Base-by-base conservation (phyloP, 2,797 vertebrate genomes). In the Macropus fuliginosus region DNA sequence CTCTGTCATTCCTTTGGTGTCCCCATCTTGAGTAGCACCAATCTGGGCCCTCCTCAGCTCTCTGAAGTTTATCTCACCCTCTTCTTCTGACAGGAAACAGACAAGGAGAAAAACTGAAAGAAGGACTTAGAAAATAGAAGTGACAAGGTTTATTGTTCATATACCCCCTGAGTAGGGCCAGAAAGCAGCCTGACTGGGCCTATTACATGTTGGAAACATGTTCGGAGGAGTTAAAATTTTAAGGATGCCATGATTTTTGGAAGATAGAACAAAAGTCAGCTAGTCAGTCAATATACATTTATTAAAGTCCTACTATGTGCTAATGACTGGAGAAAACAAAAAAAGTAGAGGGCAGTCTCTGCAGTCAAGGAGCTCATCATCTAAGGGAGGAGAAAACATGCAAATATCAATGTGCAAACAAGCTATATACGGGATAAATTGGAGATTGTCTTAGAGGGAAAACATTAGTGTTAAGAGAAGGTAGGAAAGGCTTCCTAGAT, bases 81-180 rank as follows among this genome's bases (percentile, higher is more conserved):
- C 95, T 94, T 54, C 62, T 55, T 94, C 93, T 97, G 97, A 96
- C 93, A 97, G 94, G 89, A 90, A 95, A 92, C n/a, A 2, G 90
- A 94, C 57, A 66, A 6, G 28, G 27, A 50, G 91, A 29, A 54
- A 9, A 0, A 2, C 56, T 5, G 14, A 94, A 91, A 95, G 40
- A n/a, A 3, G 27, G 29, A 0, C 12, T 46, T 46, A 74, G 40
- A 0, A 56, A 28, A 91, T 91, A 56, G 40, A 91, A 96, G 96
- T 13, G 62, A 52, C 12, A 29, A 87, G 55, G 52, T 13, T 40
- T 50, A 12, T 29, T 54, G 66, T 55, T 56, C 87, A 57, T 52
- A 91, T 3, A 2, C 52, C 54, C 54, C 14, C 27, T 40, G 56
- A 90, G 12, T 4, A 57, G 52, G 28, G 21, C 54, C 74, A 54